Evolutionary conservation across 2,888 invertebrate species (phyloP).

Genomic region (Mamestra brassicae): DNA sequence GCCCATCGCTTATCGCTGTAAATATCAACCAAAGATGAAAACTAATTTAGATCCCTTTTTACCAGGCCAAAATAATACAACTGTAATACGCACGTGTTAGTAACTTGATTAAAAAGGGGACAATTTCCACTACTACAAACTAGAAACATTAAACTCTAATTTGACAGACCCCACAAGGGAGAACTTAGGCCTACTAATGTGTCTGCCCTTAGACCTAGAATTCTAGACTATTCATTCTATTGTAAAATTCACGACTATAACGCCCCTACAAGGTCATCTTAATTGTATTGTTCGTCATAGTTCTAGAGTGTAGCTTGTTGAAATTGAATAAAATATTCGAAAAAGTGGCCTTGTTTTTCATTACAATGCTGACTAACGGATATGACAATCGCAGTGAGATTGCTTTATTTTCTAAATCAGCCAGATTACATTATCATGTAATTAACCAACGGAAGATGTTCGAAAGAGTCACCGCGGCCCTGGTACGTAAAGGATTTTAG

Average conservation of each 20-base stretch:
- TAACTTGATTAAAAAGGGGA: not conserved
- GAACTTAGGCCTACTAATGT: conserved; percentile 37
- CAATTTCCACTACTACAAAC: not conserved
- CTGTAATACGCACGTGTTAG: not conserved
- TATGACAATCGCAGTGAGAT: not conserved
- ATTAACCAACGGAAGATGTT: no score
- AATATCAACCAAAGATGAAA: not conserved
- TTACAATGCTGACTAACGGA: no score
- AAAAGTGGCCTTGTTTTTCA: not conserved
- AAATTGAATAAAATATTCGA: not conserved
- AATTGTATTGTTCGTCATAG: not conserved
- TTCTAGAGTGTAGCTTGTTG: not conserved
- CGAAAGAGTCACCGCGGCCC: no score
- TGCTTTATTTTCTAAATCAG: no score
- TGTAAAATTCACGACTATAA: conserved; percentile 21
- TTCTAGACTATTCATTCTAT: conserved; percentile 12
- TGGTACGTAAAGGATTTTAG: no score
- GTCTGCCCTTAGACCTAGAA: conserved; percentile 24
- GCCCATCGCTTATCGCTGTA: not conserved
- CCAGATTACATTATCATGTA: no score
- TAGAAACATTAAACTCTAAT: conserved; percentile 32
- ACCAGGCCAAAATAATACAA: not conserved
- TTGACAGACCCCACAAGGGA: conserved; percentile 32
- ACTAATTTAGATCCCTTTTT: not conserved
- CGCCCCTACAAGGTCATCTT: not conserved